Evolutionary conservation across 2,113 vertebrate genomes (phyloP).

Genomic region (Scatophagus argus): DNA sequence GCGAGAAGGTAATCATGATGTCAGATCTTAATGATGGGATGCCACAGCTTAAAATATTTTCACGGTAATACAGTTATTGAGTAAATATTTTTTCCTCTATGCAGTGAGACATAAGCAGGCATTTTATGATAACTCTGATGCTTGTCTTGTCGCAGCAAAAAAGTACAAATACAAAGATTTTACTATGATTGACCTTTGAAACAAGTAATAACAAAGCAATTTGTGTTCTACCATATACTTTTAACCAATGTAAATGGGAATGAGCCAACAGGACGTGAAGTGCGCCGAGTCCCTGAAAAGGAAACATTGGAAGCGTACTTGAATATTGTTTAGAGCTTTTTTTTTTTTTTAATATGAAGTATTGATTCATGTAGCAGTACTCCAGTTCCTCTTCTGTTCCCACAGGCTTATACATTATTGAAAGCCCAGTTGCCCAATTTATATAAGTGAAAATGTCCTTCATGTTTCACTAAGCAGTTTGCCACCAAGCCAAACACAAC

Average conservation of each 20-base stretch:
- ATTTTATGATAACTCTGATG: no score
- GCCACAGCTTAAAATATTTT: no score
- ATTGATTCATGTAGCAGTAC: slow-evolving; percentile 10
- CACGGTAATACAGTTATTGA: not conserved
- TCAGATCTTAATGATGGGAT: not conserved
- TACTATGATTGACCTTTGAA: not conserved
- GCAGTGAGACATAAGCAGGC: not conserved
- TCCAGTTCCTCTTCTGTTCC: slow-evolving; percentile 7
- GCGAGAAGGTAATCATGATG: slow-evolving; percentile 85
- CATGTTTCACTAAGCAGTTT: slow-evolving; percentile 26
- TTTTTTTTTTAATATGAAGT: not conserved
- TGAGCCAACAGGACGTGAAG: not conserved
- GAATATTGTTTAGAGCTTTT: not conserved
- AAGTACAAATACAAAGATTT: not conserved
- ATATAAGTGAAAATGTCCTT: slow-evolving; percentile 24
- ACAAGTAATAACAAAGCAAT: not conserved
- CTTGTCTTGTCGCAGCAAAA: not conserved
- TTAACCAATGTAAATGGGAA: not conserved
- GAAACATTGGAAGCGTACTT: not conserved
- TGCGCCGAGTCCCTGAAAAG: not conserved
- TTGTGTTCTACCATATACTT: not conserved
- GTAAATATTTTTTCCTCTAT: not conserved
- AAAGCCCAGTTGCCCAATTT: slow-evolving; percentile 24
- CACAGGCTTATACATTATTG: slow-evolving; percentile 27
- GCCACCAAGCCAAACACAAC: slow-evolving; percentile 21